Evolutionary conservation across 1,140 invertebrate species (phyloP).

Genomic region (Eufriesea mexicana): DNA sequence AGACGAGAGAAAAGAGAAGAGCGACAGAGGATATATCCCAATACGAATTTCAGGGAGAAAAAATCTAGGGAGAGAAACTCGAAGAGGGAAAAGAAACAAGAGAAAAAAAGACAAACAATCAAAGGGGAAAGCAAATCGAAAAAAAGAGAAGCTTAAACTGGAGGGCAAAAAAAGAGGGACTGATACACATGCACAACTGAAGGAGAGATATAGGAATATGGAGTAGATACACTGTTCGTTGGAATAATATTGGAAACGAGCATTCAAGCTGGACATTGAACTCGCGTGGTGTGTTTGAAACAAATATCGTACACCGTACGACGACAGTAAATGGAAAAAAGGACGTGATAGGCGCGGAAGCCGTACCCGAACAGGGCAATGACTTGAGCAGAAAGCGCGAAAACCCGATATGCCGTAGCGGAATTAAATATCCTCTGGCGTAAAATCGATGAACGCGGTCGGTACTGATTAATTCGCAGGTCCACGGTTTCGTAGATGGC

Average conservation of each 20-base stretch:
- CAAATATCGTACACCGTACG: not conserved
- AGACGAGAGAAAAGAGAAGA: not conserved
- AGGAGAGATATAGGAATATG: not conserved
- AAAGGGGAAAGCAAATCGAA: not conserved
- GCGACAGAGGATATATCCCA: constrained; percentile 15
- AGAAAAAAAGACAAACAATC: constrained; percentile 10
- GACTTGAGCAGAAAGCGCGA: constrained; percentile 24
- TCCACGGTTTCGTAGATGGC: not conserved
- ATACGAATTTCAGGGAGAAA: constrained; percentile 9
- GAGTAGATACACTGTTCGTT: not conserved
- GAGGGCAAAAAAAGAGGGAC: constrained; percentile 4
- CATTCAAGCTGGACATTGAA: constrained; percentile 20
- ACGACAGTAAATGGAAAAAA: not conserved
- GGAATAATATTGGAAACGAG: constrained; percentile 21
- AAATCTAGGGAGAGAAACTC: not conserved
- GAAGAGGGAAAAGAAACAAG: not conserved
- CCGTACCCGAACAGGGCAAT: constrained; percentile 16
- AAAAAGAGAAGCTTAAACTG: constrained; percentile 20
- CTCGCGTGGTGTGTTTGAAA: constrained; percentile 1
- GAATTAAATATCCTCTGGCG: constrained; percentile 21
- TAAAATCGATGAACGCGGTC: constrained; percentile 42
- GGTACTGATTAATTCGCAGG: constrained; percentile 39
- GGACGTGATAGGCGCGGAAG: not conserved
- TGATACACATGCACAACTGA: not conserved
- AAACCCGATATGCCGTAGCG: constrained; percentile 27